Conservation (phyloP, 2,797 vertebrate species). For the Lycodopsis pacificus region DNA sequence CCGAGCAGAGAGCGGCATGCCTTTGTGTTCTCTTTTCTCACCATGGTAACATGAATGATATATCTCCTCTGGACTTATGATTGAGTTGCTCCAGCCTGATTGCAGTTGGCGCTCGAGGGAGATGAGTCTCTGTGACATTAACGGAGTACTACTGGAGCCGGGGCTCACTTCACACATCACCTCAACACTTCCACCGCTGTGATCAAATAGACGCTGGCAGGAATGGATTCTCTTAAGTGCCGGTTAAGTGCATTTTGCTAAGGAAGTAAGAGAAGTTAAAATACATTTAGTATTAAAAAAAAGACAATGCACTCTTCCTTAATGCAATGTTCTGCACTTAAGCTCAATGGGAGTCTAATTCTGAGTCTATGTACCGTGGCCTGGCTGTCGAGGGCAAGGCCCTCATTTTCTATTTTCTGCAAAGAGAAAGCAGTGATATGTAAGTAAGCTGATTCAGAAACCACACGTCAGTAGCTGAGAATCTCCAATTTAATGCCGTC, state of each 20-base stretch:
- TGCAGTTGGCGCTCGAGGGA: constrained; percentile 38
- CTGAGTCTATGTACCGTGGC: constrained; percentile 44
- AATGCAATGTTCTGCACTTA: constrained; percentile 78
- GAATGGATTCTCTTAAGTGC: constrained; percentile 78
- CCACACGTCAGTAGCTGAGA: constrained; percentile 62
- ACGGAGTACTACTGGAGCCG: constrained; percentile 41
- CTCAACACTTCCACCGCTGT: constrained; percentile 61
- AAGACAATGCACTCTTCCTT: constrained; percentile 70
- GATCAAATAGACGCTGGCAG: constrained; percentile 76
- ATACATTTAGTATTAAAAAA: constrained; percentile 75
- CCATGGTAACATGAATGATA: constrained; percentile 17
- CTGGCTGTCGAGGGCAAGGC: constrained; percentile 43
- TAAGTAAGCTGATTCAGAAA: constrained; percentile 63
- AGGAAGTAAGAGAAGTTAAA: constrained; percentile 82
- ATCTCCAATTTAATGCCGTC: constrained; percentile 78
- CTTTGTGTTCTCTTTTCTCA: neutral
- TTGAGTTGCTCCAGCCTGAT: constrained; percentile 41
- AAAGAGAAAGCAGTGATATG: constrained; percentile 60
- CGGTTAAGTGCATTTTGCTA: constrained; percentile 77
- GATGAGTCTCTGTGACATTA: constrained; percentile 64
- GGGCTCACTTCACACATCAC: constrained; percentile 68
- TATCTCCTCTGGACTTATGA: constrained; percentile 14
- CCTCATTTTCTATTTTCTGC: constrained; percentile 55
- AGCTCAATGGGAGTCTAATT: constrained; percentile 49
- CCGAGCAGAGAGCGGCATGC: constrained; percentile 16